Evolutionary conservation across 2,797 vertebrate genomes (phyloP), one percentile per base, ranked within the genome.

Genomic region (Hipposideros larvatus): DNA sequence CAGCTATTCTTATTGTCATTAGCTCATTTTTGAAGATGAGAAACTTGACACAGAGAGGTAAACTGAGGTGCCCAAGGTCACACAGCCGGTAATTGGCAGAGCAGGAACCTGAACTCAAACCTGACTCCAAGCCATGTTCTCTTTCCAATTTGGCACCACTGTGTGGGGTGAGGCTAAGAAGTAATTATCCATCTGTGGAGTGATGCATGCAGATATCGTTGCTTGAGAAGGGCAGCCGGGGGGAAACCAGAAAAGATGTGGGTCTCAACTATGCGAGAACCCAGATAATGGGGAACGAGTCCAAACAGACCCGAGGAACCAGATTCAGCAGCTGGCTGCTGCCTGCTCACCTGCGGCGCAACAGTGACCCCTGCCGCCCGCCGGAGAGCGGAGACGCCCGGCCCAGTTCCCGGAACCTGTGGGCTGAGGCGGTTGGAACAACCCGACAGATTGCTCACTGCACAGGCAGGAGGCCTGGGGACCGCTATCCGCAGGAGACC

Each of bases 321-420:
- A 9, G 57, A 74, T 10, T 24, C 15, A 2, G 37, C 2, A 0
- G 13, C 82, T n/a, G 41, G 41, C 11, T 4, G 16, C n/a, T 0
- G 9, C 57, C 46, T 2, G 53, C 41, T 93, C 88, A 57, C 91
- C 43, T 51, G 75, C 24, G 5, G 95, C 94, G 68, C 31, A 91
- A 97, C 87, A 96, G 86, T 96, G 97, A 68, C 97, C 95, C 93
- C 96, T 97, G 93, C 91, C n/a, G 95, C 93, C 61, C 26, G 2
- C 28, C 4, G 0, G 7, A 11, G 37, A 4, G 46, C 34, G 4
- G 71, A 28, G 51, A 61, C 46, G 28, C 15, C 14, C 0, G 0
- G 87, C 19, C 34, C 80, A 1, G 46, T 63, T 68, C 28, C 41
- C 0, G 6, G 41, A 46, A 8, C 15, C 34, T 1, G 34, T 3